These are phyloP conservation scores for Ennomos quercinarius DNA, from an alignment of 2,888 invertebrate species.

Conservation along the genomic window DNA sequence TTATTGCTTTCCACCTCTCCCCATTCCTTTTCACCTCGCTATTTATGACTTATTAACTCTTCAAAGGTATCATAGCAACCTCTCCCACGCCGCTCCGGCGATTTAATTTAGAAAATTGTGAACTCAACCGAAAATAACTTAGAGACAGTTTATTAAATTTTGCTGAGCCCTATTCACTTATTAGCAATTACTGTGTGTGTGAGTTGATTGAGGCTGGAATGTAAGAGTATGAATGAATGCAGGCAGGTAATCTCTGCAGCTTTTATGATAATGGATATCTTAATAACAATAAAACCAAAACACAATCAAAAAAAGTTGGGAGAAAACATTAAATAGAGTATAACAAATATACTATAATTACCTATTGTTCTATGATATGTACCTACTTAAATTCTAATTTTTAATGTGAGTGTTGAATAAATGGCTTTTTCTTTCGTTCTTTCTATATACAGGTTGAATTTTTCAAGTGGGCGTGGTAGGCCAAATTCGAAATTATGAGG, in stretches of 20 bases:
- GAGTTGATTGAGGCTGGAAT: constrained; percentile 15
- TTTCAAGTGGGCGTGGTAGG: no score
- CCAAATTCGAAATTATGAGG: no score
- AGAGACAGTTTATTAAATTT: constrained; percentile 80
- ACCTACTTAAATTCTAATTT: no score
- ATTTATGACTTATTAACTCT: constrained; percentile 85
- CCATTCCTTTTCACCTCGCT: constrained; percentile 64
- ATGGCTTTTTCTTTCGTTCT: no score
- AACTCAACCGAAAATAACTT: constrained; percentile 73
- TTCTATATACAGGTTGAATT: no score
- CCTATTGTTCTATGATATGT: no score
- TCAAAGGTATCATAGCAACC: constrained; percentile 84
- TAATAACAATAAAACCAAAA: no score
- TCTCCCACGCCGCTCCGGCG: constrained; percentile 64
- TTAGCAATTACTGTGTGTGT: constrained; percentile 5
- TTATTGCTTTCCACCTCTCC: constrained; percentile 42
- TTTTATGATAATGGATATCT: no score
- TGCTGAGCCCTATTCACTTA: constrained; percentile 50
- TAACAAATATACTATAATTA: no score
- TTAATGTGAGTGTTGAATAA: no score
- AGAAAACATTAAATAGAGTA: constrained; percentile 12
- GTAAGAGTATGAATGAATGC: background rate
- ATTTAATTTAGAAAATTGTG: constrained; percentile 84
- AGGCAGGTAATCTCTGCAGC: no score
- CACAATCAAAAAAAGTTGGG: no score